Conservation (phyloP, 2,888 invertebrate species). For the Amblyjoppa fuscipennis region DNA sequence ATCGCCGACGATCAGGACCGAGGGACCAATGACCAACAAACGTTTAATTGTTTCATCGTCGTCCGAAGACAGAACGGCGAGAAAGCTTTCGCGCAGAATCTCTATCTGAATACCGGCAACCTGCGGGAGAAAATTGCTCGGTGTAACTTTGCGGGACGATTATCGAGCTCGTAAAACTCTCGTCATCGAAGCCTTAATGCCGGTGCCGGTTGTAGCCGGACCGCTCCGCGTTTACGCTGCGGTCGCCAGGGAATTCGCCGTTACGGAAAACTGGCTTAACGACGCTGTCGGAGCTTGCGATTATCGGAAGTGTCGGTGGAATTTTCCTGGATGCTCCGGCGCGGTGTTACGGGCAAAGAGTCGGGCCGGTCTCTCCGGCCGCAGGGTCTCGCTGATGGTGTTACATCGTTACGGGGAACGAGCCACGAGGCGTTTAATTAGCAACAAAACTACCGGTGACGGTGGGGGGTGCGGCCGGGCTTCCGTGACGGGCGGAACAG, state of each 20-base stretch:
- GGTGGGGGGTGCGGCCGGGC: slow-evolving; percentile 57
- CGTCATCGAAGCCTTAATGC: slow-evolving; percentile 44
- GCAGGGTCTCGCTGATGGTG: slow-evolving; percentile 39
- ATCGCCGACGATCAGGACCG: slow-evolving; percentile 54
- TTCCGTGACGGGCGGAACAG: slow-evolving; percentile 49
- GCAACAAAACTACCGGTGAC: slow-evolving; percentile 75
- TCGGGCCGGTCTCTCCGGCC: neutral
- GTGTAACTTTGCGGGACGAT: slow-evolving; percentile 56
- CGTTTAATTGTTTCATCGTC: slow-evolving; percentile 73
- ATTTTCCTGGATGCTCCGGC: neutral
- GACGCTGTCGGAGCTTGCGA: slow-evolving; percentile 4
- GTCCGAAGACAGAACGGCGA: slow-evolving; percentile 66
- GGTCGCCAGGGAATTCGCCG: slow-evolving; percentile 10
- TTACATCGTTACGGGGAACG: slow-evolving; percentile 50
- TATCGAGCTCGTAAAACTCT: slow-evolving; percentile 49
- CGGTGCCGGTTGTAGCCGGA: neutral
- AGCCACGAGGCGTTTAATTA: slow-evolving; percentile 79
- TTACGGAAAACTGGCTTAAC: slow-evolving; percentile 6
- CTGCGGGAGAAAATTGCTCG: neutral
- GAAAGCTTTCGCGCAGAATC: neutral
- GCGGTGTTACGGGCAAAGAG: neutral
- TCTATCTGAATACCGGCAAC: slow-evolving; percentile 11
- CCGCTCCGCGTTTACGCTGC: slow-evolving; percentile 20
- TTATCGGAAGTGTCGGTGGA: slow-evolving; percentile 22
- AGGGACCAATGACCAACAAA: slow-evolving; percentile 66